Percentiles rank a stretch among this genome's conserved stretches.
Conservation (phyloP, 2,797 vertebrate species). For the Argya squamiceps region DNA sequence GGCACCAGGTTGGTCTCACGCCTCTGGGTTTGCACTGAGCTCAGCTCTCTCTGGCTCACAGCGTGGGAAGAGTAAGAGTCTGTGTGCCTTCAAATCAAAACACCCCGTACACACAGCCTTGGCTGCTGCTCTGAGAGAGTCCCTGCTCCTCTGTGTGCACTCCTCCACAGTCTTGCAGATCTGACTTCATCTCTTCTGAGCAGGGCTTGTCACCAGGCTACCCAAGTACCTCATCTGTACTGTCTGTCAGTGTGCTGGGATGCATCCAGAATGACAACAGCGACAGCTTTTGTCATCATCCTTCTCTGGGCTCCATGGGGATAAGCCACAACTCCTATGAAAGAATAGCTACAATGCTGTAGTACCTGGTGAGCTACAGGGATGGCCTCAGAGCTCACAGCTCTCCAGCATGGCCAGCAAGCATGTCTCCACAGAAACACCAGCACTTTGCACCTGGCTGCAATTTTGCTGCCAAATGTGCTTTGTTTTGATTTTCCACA, state of each 20-base stretch:
- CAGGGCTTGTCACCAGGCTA: neutral
- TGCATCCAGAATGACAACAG: neutral
- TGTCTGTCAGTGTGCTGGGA: neutral
- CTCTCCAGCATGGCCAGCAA: neutral
- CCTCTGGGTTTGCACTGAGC: neutral
- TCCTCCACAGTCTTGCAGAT: neutral
- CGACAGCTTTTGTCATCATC: neutral
- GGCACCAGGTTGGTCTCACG: neutral
- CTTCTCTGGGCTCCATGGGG: neutral
- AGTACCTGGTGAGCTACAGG: neutral
- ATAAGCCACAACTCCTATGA: neutral
- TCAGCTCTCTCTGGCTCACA: neutral
- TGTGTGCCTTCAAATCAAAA: neutral
- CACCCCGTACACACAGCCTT: accelerated
- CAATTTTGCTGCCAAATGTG: neutral
- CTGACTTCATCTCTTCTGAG: neutral
- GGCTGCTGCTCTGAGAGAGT: neutral
- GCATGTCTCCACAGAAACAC: neutral
- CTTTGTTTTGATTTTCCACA: neutral
- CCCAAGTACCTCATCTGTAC: neutral
- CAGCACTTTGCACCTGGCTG: neutral
- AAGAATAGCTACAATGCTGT: neutral
- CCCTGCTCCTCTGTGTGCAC: neutral
- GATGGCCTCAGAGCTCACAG: neutral
- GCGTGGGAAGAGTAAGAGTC: accelerated